These are phyloP conservation scores for Eptatretus burgeri DNA, from an alignment of 2,113 vertebrate species.

Conservation along the genomic window DNA sequence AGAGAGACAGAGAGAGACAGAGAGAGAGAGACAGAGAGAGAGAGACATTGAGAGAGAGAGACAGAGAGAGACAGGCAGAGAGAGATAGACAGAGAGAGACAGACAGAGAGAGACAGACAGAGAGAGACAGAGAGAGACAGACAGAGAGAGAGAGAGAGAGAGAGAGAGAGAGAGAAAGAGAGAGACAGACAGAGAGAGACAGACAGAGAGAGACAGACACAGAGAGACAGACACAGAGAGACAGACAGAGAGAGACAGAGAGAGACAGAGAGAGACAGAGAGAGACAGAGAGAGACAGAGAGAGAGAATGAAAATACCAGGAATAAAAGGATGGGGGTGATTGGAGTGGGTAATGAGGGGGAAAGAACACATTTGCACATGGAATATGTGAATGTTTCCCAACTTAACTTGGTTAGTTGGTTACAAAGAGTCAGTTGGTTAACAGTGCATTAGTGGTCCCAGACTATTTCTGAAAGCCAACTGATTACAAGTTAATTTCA, in stretches of 20 bases:
- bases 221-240: constrained; percentile 9
- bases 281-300: constrained; percentile 13
- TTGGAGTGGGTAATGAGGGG: not conserved
- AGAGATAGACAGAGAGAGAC: constrained; percentile 15
- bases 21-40: constrained; percentile 12
- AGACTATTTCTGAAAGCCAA: too few relatives aligned
- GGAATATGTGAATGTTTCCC: too few relatives aligned
- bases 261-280: too few relatives aligned
- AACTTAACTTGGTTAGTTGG: too few relatives aligned
- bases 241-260: not conserved
- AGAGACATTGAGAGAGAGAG: not conserved
- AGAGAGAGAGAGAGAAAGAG: too few relatives aligned
- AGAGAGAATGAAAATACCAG: constrained; percentile 9
- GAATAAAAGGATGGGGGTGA: not conserved
- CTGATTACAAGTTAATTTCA: too few relatives aligned
- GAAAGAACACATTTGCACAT: too few relatives aligned
- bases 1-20: not conserved
- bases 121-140: not conserved
- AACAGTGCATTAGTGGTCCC: too few relatives aligned
- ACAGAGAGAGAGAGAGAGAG: constrained; percentile 16
- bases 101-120: not conserved
- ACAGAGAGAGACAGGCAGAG: not conserved
- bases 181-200: too few relatives aligned
- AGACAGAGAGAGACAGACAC: constrained; percentile 13
- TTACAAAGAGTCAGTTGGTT: too few relatives aligned